Evolutionary conservation across 2,888 invertebrate species (phyloP), one percentile per base, ranked within the genome.

Genomic region (Meiosimyza decipiens): DNA sequence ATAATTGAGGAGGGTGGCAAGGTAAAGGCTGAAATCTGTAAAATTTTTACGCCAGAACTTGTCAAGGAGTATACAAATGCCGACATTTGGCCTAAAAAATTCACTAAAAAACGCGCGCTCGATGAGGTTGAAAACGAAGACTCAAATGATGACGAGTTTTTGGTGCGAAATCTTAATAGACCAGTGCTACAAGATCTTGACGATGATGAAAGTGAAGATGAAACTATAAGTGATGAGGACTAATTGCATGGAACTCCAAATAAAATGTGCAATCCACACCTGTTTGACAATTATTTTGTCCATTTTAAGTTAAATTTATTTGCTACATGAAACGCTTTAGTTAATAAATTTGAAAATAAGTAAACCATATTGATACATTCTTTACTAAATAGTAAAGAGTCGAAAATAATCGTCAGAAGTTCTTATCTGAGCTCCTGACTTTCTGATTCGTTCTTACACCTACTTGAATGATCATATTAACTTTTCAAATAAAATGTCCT

Each of bases 1-100:
- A 93, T 95, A 0, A 98, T 99, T 73, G 88, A 90, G 55, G 98
- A 99, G 87, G 98, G 98, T 15, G 93, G 94, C 79, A 98, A 97
- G 89, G 98, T 98, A 0, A 95, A 94, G 83, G 98, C 93, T 0
- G 98, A 98, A 89, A 97, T 98, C 79, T 91, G 92, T 0, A 91
- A 90, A 85, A 92, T 93, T 76, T 88, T 94, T 77, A 92, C 91
- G 40, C 89, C 89, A 28, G 91, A 92, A 77, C 91, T 92, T 73
- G 89, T 92, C 7, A 92, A 91, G 82, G 91, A 90, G 82, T 92
- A 90, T 77, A 91, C 91, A 84, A 89, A 91, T 72, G 87, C 88
- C 40, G 89, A 89, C 9, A 84, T 88, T 40, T 91, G 91, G 91
- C 91, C 90, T 0, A 82, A 84, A 28, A 82, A 82, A 28, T 88